Evolutionary conservation across 2,888 invertebrate genomes (phyloP).

Genomic region (Phytoseiulus persimilis): DNA sequence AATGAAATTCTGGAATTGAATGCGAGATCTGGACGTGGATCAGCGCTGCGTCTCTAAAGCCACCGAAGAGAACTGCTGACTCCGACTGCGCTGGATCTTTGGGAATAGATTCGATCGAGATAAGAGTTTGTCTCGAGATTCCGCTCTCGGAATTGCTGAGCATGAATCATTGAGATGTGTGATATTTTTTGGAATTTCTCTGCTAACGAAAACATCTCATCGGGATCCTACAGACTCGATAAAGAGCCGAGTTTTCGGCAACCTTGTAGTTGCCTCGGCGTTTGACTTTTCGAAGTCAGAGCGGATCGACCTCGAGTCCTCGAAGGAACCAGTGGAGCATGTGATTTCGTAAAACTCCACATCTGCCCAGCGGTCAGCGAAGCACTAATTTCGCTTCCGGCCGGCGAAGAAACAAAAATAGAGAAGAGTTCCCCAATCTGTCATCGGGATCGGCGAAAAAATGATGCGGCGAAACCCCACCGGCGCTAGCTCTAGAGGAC

Average conservation of each 20-base stretch:
- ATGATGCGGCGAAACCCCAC: not conserved
- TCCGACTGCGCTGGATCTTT: no score
- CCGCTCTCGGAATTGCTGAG: no score
- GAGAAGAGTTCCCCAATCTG: not conserved
- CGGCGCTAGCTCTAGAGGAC: not conserved
- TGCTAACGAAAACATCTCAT: no score
- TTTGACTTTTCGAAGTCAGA: not conserved
- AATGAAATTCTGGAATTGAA: no score
- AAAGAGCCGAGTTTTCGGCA: not conserved
- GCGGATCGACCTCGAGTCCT: not conserved
- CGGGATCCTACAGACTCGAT: not conserved
- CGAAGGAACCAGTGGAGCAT: not conserved
- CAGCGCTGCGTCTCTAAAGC: no score
- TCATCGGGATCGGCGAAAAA: not conserved
- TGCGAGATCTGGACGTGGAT: no score
- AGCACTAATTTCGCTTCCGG: not conserved
- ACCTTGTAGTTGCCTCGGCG: not conserved
- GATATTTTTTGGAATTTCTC: no score
- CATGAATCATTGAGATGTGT: no score
- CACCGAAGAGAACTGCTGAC: no score
- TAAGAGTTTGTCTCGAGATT: no score
- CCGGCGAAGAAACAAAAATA: not conserved
- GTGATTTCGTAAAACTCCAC: not conserved
- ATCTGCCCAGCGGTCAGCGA: constrained; percentile 5
- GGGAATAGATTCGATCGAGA: no score